Evolutionary conservation across 2,113 vertebrate genomes (phyloP), one percentile per base, ranked within the genome.

Genomic region (Lutjanus erythropterus): DNA sequence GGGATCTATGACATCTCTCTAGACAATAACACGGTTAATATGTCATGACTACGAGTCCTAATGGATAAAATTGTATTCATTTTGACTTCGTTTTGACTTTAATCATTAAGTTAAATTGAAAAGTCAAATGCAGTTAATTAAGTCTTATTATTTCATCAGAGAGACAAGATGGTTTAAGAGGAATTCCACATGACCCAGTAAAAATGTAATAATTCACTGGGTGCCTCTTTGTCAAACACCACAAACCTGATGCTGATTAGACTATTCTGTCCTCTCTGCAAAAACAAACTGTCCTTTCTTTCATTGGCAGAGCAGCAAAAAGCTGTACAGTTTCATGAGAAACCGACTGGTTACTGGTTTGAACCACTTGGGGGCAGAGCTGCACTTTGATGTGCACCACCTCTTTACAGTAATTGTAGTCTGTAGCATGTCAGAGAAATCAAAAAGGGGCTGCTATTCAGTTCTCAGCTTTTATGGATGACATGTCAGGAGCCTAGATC

Each of bases 341-440:
- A 35, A 6, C 5, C 60, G 52, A 0, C n/a, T 18, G 14, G 44
- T 66, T 71, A 25, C 81, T 6, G 31, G 27, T 29, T 80, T 78
- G 21, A 74, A 27, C 90, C 92, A 92, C 86, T 44, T 42, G 92
- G 82, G 84, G 92, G 92, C 92, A 89, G 89, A 90, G 64, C 68
- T 7, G 89, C 70, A 80, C 88, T 78, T 71, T 65, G 37, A 69
- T 61, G 62, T 46, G 9, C 31, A 16, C 2, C 3, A 10, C 1
- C 1, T 59, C 27, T 41, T n/a, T n/a, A n/a, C n/a, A n/a, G 52
- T 21, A 27, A 11, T 9, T 46, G 4, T 9, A 23, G 35, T 15
- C 29, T 66, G 59, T 41, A 9, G 37, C 53, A 5, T 31, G 23
- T 50, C 12, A 47, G 1, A 21, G 9, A 47, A 37, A 61, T 31